Conservation (phyloP, 2,797 vertebrate genomes). For the Xenentodon cancila region DNA sequence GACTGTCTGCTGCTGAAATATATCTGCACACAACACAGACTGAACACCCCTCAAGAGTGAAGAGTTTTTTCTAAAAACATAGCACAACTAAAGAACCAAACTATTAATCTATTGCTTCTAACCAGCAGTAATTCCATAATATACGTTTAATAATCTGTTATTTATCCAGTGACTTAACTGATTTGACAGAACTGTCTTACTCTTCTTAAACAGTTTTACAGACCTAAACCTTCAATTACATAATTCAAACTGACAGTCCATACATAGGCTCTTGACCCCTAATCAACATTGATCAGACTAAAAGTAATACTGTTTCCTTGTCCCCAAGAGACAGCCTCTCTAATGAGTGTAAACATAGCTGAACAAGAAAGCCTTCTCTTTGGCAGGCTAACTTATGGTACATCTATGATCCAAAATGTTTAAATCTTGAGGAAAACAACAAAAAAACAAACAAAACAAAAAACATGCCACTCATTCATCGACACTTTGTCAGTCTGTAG, state of each 20-base stretch:
- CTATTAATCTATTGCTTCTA: background rate
- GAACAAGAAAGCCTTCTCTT: conserved; percentile 36
- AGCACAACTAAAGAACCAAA: too few species aligned
- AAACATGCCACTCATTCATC: conserved; percentile 25
- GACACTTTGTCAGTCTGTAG: conserved; percentile 36
- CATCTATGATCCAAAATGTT: conserved; percentile 9
- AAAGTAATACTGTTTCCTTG: conserved; percentile 31
- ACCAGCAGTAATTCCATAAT: background rate
- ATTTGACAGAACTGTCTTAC: background rate
- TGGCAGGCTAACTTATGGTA: conserved; percentile 33
- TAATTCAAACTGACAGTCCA: conserved; percentile 59
- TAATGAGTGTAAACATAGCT: conserved; percentile 53
- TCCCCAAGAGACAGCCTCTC: conserved; percentile 21
- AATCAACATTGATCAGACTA: conserved; percentile 53
- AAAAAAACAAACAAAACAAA: conserved; percentile 1
- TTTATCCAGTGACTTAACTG: background rate
- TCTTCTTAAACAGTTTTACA: background rate
- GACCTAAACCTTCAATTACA: conserved; percentile 8
- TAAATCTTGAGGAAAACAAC: conserved; percentile 6
- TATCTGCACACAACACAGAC: conserved; percentile 8
- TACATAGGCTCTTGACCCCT: conserved; percentile 46
- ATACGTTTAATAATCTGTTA: background rate
- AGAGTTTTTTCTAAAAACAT: too few species aligned
- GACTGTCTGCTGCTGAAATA: conserved; percentile 31
- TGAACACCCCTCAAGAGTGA: conserved; percentile 2